A percentile compares a stretch with the other conserved stretches of the same genome.
These are phyloP conservation scores for Carcinoscorpius rotundicauda DNA, from an alignment of 1,140 invertebrate species.

Conservation along the genomic window DNA sequence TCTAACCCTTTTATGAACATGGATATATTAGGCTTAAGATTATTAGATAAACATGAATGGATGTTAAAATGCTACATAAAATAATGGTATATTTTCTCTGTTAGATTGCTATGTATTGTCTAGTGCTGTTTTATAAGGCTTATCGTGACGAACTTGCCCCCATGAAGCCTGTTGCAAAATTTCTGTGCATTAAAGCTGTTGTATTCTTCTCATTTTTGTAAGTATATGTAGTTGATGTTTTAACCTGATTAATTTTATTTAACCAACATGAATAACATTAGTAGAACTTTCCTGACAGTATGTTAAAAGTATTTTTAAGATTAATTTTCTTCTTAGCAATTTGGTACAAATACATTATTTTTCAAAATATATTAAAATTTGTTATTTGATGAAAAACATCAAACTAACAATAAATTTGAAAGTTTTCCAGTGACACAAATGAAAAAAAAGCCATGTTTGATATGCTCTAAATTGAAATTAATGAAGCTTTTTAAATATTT, in stretches of 20 bases:
- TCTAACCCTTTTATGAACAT: too few species aligned
- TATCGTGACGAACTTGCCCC: conserved; percentile 72
- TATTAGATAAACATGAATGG: too few species aligned
- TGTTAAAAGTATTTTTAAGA: background rate
- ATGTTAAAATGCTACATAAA: too few species aligned
- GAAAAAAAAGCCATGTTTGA: too few species aligned
- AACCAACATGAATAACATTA: too few species aligned
- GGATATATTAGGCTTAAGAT: too few species aligned
- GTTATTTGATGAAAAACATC: background rate
- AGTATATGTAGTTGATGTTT: conserved; percentile 36
- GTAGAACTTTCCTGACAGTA: too few species aligned
- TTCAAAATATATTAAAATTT: background rate
- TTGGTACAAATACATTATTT: background rate
- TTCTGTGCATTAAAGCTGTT: conserved; percentile 95
- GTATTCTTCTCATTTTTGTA: conserved; percentile 98
- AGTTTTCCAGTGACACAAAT: too few species aligned
- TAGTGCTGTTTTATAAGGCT: conserved; percentile 85
- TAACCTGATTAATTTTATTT: too few species aligned
- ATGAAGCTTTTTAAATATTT: too few species aligned
- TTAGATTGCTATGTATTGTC: conserved; percentile 76
- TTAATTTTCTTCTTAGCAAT: background rate
- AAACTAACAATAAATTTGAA: too few species aligned
- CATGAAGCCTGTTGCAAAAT: conserved; percentile 88
- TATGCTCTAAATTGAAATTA: too few species aligned
- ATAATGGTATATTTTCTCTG: conserved; percentile 5